Percentiles rank a stretch among this genome's conserved stretches.
These are phyloP conservation scores for Prostheceraeus crozeri DNA, from an alignment of 2,888 invertebrate species.

Conservation along the genomic window DNA sequence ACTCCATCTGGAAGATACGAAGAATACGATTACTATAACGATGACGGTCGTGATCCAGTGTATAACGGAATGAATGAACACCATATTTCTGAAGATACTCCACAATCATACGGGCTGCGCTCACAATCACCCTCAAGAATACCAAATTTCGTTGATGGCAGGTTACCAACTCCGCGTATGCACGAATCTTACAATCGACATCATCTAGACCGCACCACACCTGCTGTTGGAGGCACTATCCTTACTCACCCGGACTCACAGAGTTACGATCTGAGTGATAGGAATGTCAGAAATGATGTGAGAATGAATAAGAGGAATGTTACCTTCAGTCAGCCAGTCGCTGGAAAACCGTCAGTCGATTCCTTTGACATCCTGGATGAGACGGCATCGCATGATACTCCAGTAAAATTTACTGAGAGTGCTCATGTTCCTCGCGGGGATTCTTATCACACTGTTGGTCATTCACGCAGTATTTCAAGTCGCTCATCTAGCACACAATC, in stretches of 20 bases:
- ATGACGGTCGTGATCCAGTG: too few relatives aligned
- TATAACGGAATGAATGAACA: too few relatives aligned
- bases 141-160: slow-evolving; percentile 41
- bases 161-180: slow-evolving; percentile 47
- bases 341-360: slow-evolving; percentile 50
- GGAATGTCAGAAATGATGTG: neutral
- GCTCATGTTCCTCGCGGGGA: too few relatives aligned
- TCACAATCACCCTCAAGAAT: neutral
- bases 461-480: too few relatives aligned
- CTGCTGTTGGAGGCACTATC: slow-evolving; percentile 50
- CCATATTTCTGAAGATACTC: too few relatives aligned
- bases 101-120: neutral
- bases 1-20: too few relatives aligned
- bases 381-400: slow-evolving; percentile 42
- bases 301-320: neutral
- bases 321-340: slow-evolving; percentile 37
- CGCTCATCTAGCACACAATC: too few relatives aligned
- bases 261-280: slow-evolving; percentile 35
- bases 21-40: too few relatives aligned
- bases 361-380: slow-evolving; percentile 50
- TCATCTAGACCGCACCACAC: slow-evolving; percentile 53
- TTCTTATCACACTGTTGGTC: too few relatives aligned
- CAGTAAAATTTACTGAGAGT: too few relatives aligned
- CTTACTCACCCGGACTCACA: slow-evolving; percentile 45
- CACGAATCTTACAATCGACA: slow-evolving; percentile 45